A percentile compares a stretch with the other conserved stretches of the same genome.
Conservation (phyloP, 2,888 invertebrate species). For the Hecatera dysodea region DNA sequence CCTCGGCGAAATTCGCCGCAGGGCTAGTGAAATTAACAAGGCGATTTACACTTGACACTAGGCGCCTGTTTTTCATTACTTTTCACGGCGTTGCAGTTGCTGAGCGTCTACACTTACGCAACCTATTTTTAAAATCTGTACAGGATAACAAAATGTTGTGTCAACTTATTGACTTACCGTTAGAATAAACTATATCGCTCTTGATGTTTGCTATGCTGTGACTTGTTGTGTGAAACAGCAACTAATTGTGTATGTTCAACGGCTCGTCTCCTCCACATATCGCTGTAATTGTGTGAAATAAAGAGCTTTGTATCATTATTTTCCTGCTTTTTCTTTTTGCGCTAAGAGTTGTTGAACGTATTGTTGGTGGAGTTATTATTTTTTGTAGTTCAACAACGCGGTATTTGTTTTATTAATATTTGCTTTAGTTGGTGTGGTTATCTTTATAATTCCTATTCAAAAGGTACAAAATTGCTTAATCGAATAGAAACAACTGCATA, state of each 20-base stretch:
- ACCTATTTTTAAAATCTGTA: slow-evolving; percentile 72
- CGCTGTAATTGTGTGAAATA: slow-evolving; percentile 88
- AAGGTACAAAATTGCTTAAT: background rate
- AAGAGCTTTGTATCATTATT: slow-evolving; percentile 87
- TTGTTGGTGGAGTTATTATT: slow-evolving; percentile 65
- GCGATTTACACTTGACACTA: slow-evolving; percentile 91
- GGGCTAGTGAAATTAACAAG: slow-evolving; percentile 90
- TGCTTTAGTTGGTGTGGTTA: background rate
- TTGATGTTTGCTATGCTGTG: slow-evolving; percentile 73
- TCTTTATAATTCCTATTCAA: background rate
- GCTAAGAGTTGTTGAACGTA: slow-evolving; percentile 62
- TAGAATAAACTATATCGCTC: slow-evolving; percentile 42
- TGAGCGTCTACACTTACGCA: slow-evolving; percentile 72
- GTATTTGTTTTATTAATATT: slow-evolving; percentile 21
- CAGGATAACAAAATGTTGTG: slow-evolving; percentile 64
- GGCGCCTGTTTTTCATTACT: slow-evolving; percentile 87
- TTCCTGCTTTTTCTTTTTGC: slow-evolving; percentile 74
- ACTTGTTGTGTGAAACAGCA: slow-evolving; percentile 66
- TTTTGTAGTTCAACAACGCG: slow-evolving; percentile 40
- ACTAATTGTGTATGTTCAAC: slow-evolving; percentile 75
- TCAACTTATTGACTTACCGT: slow-evolving; percentile 58
- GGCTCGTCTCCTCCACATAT: slow-evolving; percentile 79
- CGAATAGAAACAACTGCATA: background rate
- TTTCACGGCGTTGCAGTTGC: slow-evolving; percentile 77
- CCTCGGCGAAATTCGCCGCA: slow-evolving; percentile 91